Conservation (phyloP, 1,140 invertebrate species). For the Pararge aegeria region DNA sequence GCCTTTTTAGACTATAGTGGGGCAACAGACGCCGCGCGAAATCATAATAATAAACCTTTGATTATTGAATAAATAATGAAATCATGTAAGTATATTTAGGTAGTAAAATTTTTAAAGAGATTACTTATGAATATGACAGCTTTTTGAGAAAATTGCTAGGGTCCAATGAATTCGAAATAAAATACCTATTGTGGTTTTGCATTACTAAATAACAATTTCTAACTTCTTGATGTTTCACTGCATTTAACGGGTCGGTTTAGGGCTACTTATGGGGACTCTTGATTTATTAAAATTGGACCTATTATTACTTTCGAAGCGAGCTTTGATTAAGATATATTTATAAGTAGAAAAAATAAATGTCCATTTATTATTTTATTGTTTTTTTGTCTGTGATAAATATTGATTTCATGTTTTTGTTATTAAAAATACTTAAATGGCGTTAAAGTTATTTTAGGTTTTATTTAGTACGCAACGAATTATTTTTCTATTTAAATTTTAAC, state of each 20-base stretch:
- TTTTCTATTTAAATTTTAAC: too few species aligned
- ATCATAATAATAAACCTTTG: slow-evolving; percentile 44
- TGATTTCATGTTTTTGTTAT: background rate
- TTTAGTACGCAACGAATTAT: background rate
- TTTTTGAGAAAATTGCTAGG: slow-evolving; percentile 73
- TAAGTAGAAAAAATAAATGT: background rate
- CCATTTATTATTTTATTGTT: slow-evolving; percentile 4
- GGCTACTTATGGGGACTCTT: slow-evolving; percentile 12
- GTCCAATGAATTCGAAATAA: slow-evolving; percentile 58
- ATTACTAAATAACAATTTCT: slow-evolving; percentile 17
- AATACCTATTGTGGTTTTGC: slow-evolving; percentile 22
- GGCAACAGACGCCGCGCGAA: slow-evolving; percentile 60
- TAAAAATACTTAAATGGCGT: background rate
- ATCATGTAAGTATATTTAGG: slow-evolving; percentile 59
- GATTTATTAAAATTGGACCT: slow-evolving; percentile 23
- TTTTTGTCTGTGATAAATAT: slow-evolving; percentile 19
- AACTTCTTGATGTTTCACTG: slow-evolving; percentile 21
- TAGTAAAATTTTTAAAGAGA: slow-evolving; percentile 76
- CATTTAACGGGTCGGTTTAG: slow-evolving; percentile 17
- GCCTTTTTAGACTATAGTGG: slow-evolving; percentile 19
- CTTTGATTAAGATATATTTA: background rate
- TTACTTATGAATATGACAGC: slow-evolving; percentile 74
- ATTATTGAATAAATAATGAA: slow-evolving; percentile 35
- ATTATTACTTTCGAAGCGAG: slow-evolving; percentile 9
- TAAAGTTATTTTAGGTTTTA: background rate